Evolutionary conservation across 2,797 vertebrate species (phyloP).

Genomic region (Mionectes olivaceus): DNA sequence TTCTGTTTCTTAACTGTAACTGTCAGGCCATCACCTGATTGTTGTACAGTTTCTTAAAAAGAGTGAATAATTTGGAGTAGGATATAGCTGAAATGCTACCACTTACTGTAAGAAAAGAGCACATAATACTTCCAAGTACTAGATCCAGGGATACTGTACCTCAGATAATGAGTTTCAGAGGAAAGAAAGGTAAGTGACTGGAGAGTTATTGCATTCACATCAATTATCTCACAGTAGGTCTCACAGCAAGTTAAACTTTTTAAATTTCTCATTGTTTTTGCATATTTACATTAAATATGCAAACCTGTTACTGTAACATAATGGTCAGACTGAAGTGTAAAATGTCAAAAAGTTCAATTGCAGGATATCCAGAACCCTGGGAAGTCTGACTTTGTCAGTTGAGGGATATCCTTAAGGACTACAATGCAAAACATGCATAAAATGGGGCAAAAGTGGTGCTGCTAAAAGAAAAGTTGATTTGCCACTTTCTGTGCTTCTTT

Average conservation of each 20-base stretch:
- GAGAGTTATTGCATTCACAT: background rate
- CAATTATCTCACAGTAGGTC: background rate
- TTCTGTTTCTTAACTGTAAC: background rate
- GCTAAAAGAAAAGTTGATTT: background rate
- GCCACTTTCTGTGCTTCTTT: background rate
- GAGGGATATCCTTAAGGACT: background rate
- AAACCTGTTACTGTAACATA: background rate
- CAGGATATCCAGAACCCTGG: background rate
- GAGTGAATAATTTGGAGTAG: background rate
- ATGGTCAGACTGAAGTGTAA: background rate
- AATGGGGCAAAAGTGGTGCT: background rate
- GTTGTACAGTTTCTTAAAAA: background rate
- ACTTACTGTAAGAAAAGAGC: background rate
- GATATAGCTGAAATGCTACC: background rate
- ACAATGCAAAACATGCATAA: background rate
- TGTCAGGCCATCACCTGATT: background rate
- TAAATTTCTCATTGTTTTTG: background rate
- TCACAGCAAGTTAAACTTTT: background rate
- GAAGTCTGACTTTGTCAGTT: background rate
- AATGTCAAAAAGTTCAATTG: background rate
- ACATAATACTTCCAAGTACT: background rate
- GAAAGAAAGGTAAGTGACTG: background rate
- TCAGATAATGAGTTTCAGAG: background rate
- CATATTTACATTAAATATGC: background rate
- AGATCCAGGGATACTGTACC: background rate